phyloP scores from a whole-genome alignment of 2,888 invertebrate species.

The Hypomecis punctinalis region DNA sequence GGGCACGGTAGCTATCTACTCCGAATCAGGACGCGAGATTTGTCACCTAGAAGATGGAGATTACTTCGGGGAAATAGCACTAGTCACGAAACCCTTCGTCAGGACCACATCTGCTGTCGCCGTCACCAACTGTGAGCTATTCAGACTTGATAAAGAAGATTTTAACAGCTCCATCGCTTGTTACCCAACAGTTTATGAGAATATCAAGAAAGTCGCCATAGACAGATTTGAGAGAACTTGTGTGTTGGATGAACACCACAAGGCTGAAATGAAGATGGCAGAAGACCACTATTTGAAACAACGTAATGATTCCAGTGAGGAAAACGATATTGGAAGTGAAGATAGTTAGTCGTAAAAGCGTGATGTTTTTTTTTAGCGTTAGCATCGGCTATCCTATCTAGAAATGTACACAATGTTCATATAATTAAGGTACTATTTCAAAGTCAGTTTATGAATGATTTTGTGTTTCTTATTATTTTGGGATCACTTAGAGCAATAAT shows the following conservation, averaged over 20 bases:
- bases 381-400: too few relatives aligned
- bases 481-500: too few relatives aligned
- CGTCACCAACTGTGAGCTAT: slow-evolving; percentile 69
- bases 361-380: too few relatives aligned
- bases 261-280: slow-evolving; percentile 49
- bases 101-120: slow-evolving; percentile 63
- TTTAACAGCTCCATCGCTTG: slow-evolving; percentile 62
- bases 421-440: too few relatives aligned
- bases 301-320: too few relatives aligned
- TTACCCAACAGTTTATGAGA: slow-evolving; percentile 66
- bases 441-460: too few relatives aligned
- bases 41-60: slow-evolving; percentile 84
- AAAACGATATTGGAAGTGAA: too few relatives aligned
- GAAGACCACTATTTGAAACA: slow-evolving; percentile 18
- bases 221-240: slow-evolving; percentile 54
- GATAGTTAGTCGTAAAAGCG: too few relatives aligned
- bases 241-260: slow-evolving; percentile 65
- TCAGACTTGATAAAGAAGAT: slow-evolving; percentile 58
- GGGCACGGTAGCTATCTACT: slow-evolving; percentile 86
- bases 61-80: slow-evolving; percentile 64
- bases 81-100: slow-evolving; percentile 54
- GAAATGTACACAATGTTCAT: too few relatives aligned
- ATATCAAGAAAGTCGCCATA: slow-evolving; percentile 59
- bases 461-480: too few relatives aligned
- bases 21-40: slow-evolving; percentile 85